These are phyloP conservation scores for Prostheceraeus crozeri DNA, from an alignment of 2,888 invertebrate species.

Conservation along the genomic window DNA sequence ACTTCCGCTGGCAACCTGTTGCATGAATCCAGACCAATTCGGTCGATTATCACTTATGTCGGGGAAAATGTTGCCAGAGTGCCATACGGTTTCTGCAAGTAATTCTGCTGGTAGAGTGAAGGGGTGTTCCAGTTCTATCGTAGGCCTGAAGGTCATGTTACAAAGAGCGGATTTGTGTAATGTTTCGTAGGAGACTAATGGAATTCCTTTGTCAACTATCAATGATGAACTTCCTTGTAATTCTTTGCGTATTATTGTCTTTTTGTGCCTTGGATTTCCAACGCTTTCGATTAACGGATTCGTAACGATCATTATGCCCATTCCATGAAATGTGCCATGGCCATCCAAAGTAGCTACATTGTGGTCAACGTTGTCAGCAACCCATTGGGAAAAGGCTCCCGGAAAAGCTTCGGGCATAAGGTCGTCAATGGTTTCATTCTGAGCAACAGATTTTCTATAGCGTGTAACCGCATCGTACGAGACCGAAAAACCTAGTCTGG, in stretches of 20 bases:
- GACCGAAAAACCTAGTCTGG: neutral
- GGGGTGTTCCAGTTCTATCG: no score
- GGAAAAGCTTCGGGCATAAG: slow-evolving; percentile 28
- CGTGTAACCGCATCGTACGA: neutral
- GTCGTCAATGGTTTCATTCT: slow-evolving; percentile 27
- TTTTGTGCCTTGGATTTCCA: slow-evolving; percentile 12
- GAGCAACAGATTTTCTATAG: slow-evolving; percentile 27
- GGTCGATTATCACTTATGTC: slow-evolving; percentile 17
- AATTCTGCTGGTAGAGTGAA: neutral
- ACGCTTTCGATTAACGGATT: no score
- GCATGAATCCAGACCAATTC: slow-evolving; percentile 36
- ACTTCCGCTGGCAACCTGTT: neutral
- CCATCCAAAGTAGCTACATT: slow-evolving; percentile 36
- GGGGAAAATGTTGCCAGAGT: no score
- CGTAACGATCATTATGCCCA: neutral
- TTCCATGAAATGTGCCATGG: slow-evolving; percentile 27
- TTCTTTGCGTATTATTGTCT: no score
- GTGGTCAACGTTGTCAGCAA: slow-evolving; percentile 39
- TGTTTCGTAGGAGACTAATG: slow-evolving; percentile 1
- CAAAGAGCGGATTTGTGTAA: slow-evolving; percentile 14
- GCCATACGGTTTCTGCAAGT: neutral
- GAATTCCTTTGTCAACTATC: no score
- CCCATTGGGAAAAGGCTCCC: slow-evolving; percentile 34
- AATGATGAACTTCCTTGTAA: no score
- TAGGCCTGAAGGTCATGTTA: no score